Evolutionary conservation across 2,888 invertebrate genomes (phyloP).

Genomic region (Diogma glabrata): DNA sequence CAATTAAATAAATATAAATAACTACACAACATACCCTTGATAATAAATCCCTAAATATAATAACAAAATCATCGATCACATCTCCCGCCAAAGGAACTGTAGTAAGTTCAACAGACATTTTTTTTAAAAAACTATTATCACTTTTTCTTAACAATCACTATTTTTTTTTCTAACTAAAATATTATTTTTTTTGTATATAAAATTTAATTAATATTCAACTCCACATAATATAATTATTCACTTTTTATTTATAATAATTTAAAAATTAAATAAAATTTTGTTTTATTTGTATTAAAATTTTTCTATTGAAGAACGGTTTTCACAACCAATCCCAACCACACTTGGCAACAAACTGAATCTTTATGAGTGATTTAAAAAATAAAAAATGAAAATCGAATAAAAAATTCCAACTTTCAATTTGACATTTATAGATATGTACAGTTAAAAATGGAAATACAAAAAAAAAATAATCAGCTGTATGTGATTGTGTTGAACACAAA

Average conservation of each 20-base stretch:
- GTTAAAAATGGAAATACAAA: background rate
- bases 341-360: conserved; percentile 1
- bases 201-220: background rate
- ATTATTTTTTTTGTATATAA: background rate
- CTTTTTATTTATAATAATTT: background rate
- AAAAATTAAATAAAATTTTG: background rate
- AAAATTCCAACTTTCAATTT: no score
- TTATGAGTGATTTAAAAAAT: background rate
- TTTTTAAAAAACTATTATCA: conserved; percentile 23
- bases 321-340: no score
- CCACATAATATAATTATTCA: background rate
- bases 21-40: conserved; percentile 48
- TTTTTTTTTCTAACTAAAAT: background rate
- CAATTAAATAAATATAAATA: background rate
- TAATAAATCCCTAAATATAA: conserved; percentile 55
- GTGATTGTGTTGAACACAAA: background rate
- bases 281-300: background rate
- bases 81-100: conserved; percentile 52
- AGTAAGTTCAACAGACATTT: conserved; percentile 56
- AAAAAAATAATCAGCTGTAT: conserved; percentile 5
- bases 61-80: conserved; percentile 61
- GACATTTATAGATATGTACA: no score
- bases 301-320: no score
- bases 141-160: background rate
- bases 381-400: no score